Evolutionary conservation across 2,113 vertebrate species (phyloP), one percentile per base, ranked within the genome.

Genomic region (Serinus canaria): DNA sequence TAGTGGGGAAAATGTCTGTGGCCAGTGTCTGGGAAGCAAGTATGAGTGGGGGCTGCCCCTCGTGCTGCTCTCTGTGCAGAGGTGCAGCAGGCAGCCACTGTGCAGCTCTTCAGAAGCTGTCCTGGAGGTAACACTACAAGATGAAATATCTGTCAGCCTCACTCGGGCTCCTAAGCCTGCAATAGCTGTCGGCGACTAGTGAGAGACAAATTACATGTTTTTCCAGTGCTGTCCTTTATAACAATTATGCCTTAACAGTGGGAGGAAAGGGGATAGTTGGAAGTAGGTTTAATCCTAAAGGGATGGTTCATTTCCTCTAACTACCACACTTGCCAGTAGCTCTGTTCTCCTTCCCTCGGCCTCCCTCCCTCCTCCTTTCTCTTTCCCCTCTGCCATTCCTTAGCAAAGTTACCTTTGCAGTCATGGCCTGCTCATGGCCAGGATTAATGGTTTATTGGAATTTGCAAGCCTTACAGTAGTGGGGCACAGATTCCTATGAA

Each of bases 361-460:
- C 74, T 78, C 31, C 21, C 18, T 93, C 41, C 63, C 59, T 70
- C 35, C 3, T 5, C 23, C 49, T 50, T 22, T 62, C n/a, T 74
- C 31, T 30, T 89, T 53, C 41, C 43, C 63, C 67, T 92, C 62
- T 56, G 20, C 24, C 28, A 72, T 83, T 35, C 76, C 55, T 64
- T 21, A n/a, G 66, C 53, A 92, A 94, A 94, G 63, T 91, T 97
- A 85, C 92, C 76, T 96, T 96, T 96, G 89, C 87, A 91, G 68
- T 95, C 58, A 39, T 55, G 76, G 86, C 78, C 64, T 73, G 66
- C 88, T 97, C 53, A 24, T 63, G 56, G 89, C 24, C 37, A 95
- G 84, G 72, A 95, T 87, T 94, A 96, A 89, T 89, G 63, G 31
- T 47, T 92, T 87, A 92, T 69, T 95, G 72, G 91, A 93, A 91